Evolutionary conservation across 2,113 vertebrate species (phyloP).

Genomic region (Ondatra zibethicus): DNA sequence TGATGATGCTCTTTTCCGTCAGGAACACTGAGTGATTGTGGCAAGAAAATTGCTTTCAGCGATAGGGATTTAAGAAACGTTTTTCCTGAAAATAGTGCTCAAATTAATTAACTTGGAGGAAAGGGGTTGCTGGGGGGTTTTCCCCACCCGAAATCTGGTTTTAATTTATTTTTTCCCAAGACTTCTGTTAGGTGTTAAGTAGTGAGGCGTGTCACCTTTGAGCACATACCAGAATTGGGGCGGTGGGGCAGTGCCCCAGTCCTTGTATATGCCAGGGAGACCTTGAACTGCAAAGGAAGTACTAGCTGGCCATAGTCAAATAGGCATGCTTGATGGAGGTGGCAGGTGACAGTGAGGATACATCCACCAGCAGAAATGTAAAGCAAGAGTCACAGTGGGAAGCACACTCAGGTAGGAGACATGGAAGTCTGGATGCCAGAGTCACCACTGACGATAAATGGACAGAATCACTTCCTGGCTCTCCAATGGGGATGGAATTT

Average conservation of each 20-base stretch:
- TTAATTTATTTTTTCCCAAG: constrained; percentile 80
- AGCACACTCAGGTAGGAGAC: neutral
- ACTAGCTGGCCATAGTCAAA: fast-evolving
- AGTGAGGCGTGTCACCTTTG: neutral
- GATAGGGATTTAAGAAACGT: constrained; percentile 82
- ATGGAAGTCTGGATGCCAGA: neutral
- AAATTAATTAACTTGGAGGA: constrained; percentile 88
- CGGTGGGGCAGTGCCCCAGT: fast-evolving
- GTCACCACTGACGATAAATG: neutral
- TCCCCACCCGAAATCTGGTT: neutral
- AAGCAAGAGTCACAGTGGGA: neutral
- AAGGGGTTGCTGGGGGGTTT: constrained; percentile 66
- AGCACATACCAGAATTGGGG: neutral
- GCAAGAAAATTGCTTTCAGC: constrained; percentile 86
- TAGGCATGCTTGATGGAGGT: fast-evolving
- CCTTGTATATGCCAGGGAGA: neutral
- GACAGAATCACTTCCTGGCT: neutral
- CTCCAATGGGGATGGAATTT: fast-evolving
- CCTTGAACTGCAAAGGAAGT: fast-evolving
- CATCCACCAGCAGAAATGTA: fast-evolving
- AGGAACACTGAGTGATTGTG: constrained; percentile 83
- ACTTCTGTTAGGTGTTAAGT: constrained; percentile 59
- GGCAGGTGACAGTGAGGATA: neutral
- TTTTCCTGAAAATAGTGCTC: constrained; percentile 84
- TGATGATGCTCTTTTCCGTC: constrained; percentile 85